These are phyloP conservation scores for Cephus pulcher DNA, from an alignment of 2,888 invertebrate species.

Conservation along the genomic window DNA sequence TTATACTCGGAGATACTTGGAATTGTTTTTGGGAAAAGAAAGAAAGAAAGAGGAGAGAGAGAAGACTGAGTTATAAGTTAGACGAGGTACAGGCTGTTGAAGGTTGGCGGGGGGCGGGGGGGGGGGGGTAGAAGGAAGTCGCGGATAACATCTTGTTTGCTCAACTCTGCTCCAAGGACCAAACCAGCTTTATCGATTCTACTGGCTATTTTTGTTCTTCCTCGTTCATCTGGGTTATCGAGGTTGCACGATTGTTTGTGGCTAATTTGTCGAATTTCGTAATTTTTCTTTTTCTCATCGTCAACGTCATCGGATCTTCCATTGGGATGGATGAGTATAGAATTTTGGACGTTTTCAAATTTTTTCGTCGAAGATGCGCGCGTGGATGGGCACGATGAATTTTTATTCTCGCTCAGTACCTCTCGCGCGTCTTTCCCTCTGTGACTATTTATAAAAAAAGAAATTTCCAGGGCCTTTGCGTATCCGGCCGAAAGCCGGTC, in stretches of 20 bases:
- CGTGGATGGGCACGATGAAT: not conserved
- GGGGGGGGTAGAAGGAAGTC: not conserved
- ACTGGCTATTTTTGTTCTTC: slow-evolving; percentile 47
- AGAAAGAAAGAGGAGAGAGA: not conserved
- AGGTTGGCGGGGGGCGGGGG: not conserved
- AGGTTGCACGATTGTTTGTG: slow-evolving; percentile 24
- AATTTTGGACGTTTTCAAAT: not conserved
- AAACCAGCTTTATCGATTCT: slow-evolving; percentile 45
- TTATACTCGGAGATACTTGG: not conserved
- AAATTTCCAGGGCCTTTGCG: not conserved
- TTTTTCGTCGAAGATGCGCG: not conserved
- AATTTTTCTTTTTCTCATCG: not conserved
- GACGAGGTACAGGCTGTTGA: slow-evolving; percentile 8
- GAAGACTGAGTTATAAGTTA: slow-evolving; percentile 16
- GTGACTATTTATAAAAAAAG: not conserved
- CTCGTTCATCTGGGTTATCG: not conserved
- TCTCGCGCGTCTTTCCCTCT: no score
- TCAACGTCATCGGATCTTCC: not conserved
- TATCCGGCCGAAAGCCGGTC: not conserved
- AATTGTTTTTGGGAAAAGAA: not conserved
- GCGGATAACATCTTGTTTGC: slow-evolving; percentile 41
- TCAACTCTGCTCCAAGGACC: slow-evolving; percentile 35
- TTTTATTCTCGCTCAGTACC: not conserved
- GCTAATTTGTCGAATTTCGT: not conserved
- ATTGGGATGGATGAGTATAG: not conserved